Conservation (phyloP, 2,113 vertebrate genomes). For the Apodemus sylvaticus region DNA sequence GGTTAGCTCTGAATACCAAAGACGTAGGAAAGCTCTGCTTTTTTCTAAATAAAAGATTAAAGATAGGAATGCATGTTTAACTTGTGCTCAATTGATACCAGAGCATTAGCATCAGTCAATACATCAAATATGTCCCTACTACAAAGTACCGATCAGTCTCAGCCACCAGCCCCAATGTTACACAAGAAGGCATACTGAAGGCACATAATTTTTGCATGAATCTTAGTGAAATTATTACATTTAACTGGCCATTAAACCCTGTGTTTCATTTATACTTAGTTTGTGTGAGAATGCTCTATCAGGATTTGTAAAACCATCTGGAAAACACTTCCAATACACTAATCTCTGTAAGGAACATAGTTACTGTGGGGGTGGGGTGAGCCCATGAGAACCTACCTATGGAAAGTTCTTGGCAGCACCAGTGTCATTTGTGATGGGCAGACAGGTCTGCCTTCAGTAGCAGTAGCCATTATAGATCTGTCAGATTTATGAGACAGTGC, state of each 20-base stretch:
- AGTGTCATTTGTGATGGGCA: rapidly evolving
- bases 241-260: not conserved
- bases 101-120: not conserved
- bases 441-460: not conserved
- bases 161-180: not conserved
- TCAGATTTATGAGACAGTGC: conserved; percentile 32
- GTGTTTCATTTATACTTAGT: conserved; percentile 4
- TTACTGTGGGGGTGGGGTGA: not conserved
- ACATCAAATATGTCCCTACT: not conserved
- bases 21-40: not conserved
- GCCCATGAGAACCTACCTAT: not conserved
- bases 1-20: not conserved
- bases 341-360: conserved; percentile 7
- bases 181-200: not conserved
- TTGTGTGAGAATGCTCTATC: not conserved
- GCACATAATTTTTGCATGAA: not conserved
- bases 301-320: not conserved
- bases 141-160: not conserved
- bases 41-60: not conserved
- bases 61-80: not conserved
- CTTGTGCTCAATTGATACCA: not conserved
- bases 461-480: conserved; percentile 45
- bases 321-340: conserved; percentile 18
- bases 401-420: not conserved
- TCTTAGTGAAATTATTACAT: not conserved